Evolutionary conservation across 2,888 invertebrate species (phyloP).

Genomic region (Zhengitettix transpicula): DNA sequence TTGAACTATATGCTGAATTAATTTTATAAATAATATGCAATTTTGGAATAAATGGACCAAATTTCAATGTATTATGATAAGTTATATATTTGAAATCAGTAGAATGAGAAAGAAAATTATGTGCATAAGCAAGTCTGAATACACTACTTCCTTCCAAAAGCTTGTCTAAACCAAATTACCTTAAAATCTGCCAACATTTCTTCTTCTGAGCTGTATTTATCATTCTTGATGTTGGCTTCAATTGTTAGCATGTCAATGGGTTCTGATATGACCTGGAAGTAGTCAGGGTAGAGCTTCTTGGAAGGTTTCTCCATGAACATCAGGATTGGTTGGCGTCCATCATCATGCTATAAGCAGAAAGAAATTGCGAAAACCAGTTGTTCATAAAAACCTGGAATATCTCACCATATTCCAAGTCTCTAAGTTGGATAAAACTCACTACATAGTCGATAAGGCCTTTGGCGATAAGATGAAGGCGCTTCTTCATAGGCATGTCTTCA

Average conservation of each 20-base stretch:
- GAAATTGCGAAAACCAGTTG: background rate
- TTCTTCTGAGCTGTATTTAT: conserved; percentile 41
- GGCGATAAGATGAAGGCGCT: conserved; percentile 65
- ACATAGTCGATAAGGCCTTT: conserved; percentile 53
- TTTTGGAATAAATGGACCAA: background rate
- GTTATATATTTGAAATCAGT: no score
- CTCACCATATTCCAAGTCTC: no score
- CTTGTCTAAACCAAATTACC: conserved; percentile 18
- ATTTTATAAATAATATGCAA: no score
- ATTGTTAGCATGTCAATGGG: conserved; percentile 93
- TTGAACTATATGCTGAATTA: no score
- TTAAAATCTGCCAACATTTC: conserved; percentile 43
- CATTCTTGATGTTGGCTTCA: conserved; percentile 71
- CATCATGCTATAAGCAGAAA: conserved; percentile 36
- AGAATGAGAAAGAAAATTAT: no score
- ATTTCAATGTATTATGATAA: no score
- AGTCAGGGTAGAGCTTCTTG: conserved; percentile 85
- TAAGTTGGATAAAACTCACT: conserved; percentile 24
- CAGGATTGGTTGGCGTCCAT: conserved; percentile 72
- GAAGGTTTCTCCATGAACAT: conserved; percentile 95
- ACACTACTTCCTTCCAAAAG: no score
- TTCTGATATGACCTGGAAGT: conserved; percentile 66
- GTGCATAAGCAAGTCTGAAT: no score
- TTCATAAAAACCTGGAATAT: background rate
- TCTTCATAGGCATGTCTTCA: conserved; percentile 49